phyloP scores from a whole-genome alignment of 2,797 vertebrate genomes.

The Chelmon rostratus region DNA sequence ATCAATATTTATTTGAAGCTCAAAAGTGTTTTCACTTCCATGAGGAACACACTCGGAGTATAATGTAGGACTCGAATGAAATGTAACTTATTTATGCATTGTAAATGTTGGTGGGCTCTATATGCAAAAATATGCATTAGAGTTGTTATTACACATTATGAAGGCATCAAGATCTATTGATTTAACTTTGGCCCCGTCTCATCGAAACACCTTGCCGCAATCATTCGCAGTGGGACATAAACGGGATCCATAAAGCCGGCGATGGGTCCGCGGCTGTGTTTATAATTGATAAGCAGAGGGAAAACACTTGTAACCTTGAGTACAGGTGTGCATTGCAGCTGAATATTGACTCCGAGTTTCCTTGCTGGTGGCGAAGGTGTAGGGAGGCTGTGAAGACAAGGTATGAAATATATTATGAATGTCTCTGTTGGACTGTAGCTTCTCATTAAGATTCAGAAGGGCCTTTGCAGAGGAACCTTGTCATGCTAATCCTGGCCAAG shows the following conservation, averaged over 20 bases:
- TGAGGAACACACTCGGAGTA: neutral
- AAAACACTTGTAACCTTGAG: conserved; percentile 82
- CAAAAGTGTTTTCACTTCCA: conserved; percentile 16
- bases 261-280: conserved; percentile 44
- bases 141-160: conserved; percentile 39
- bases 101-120: neutral
- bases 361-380: conserved; percentile 85
- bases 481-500: conserved; percentile 83
- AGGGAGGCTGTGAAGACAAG: conserved; percentile 76
- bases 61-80: neutral
- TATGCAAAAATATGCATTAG: conserved; percentile 26
- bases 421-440: conserved; percentile 77
- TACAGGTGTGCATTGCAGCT: conserved; percentile 67
- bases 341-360: conserved; percentile 86
- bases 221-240: conserved; percentile 38
- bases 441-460: conserved; percentile 82
- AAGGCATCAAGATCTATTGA: conserved; percentile 44
- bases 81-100: neutral
- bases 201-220: conserved; percentile 23
- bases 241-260: conserved; percentile 46
- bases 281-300: conserved; percentile 81
- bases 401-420: conserved; percentile 81
- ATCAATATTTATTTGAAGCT: conserved; percentile 50
- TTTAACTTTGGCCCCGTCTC: conserved; percentile 18
- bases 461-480: conserved; percentile 75